These are phyloP conservation scores for Andrena dorsata DNA, from an alignment of 2,888 invertebrate species.

Conservation along the genomic window DNA sequence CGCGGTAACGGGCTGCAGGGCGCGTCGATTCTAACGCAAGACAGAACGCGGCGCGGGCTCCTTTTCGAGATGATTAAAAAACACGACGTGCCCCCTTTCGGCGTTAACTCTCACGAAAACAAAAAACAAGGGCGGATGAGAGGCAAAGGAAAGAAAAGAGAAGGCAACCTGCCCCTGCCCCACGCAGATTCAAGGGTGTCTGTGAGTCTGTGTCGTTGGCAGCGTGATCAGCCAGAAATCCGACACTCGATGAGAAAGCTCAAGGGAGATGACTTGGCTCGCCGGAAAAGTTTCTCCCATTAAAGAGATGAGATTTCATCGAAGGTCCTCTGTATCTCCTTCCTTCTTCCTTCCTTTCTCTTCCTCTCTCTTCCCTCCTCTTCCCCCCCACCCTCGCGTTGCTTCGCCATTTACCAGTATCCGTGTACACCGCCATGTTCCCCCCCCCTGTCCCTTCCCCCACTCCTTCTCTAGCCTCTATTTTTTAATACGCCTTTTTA, in stretches of 20 bases:
- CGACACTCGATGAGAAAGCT: constrained; percentile 73
- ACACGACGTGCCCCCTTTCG: constrained; percentile 46
- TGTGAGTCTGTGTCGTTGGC: constrained; percentile 57
- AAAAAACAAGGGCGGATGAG: background rate
- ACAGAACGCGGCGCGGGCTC: constrained; percentile 38
- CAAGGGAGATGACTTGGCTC: constrained; percentile 62
- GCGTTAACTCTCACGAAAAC: constrained; percentile 36
- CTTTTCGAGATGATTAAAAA: constrained; percentile 67
- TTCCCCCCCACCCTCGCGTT: constrained; percentile 5
- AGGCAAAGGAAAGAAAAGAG: background rate
- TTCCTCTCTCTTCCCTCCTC: constrained; percentile 14
- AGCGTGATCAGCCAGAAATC: constrained; percentile 69
- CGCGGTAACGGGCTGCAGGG: constrained; percentile 40
- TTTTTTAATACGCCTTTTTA: constrained; percentile 63
- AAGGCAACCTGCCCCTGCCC: background rate
- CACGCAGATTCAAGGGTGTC: constrained; percentile 50
- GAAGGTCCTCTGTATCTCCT: constrained; percentile 52
- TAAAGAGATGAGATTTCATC: constrained; percentile 75
- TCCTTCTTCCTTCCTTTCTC: constrained; percentile 19
- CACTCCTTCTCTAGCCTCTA: constrained; percentile 14
- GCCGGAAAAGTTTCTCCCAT: constrained; percentile 71
- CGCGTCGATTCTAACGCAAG: constrained; percentile 71
- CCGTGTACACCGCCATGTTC: constrained; percentile 34
- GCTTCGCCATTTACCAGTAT: constrained; percentile 18
- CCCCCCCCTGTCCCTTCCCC: background rate